Evolutionary conservation across 1,140 invertebrate species (phyloP), one percentile per base, ranked within the genome.

Genomic region (Maniola jurtina): DNA sequence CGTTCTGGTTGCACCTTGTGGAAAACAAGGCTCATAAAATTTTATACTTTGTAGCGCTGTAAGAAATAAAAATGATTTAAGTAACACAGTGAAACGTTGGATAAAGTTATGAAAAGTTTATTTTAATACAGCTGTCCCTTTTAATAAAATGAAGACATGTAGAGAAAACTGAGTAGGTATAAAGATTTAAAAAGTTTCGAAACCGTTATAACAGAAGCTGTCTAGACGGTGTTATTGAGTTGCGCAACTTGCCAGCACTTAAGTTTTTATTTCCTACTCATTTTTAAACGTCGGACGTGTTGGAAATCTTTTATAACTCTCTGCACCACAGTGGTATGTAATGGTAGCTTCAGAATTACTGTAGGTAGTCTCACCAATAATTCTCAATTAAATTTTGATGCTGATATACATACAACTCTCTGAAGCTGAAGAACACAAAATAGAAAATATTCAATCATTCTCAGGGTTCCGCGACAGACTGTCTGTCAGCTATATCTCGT

Each of bases 151-250:
- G 1, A n/a, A n/a, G 14, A 48, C 10, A 7, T 11, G 48, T 52
- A 52, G 6, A n/a, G 15, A n/a, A 50, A 50, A 8, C 15, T 50
- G 47, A 13, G 25, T 9, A 11, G 33, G 25, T n/a, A 15, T 25
- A 61, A 45, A 61, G 45, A 35, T 16, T 38, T 38, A 61, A 16
- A 56, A 42, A 61, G 36, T 61, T 61, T 55, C 45, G 54, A 61
- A 61, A 35, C 48, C 64, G 55, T 66, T 61, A 66, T 35, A 57
- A 10, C 57, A 52, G 48, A 16, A 52, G 42, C 42, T 50, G 64
- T 65, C 64, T 65, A 65, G 64, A 65, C 64, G 36, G 5, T 50
- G 57, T 65, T 65, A 65, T 65, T 64, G 42, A 64, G 63, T 59
- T 65, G 56, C 48, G 52, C 47, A 52, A 52, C 60, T 61, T 5